A percentile compares a stretch with the other conserved stretches of the same genome.
These are phyloP conservation scores for Tachysurus vachellii DNA, from an alignment of 2,113 vertebrate species.

Conservation along the genomic window DNA sequence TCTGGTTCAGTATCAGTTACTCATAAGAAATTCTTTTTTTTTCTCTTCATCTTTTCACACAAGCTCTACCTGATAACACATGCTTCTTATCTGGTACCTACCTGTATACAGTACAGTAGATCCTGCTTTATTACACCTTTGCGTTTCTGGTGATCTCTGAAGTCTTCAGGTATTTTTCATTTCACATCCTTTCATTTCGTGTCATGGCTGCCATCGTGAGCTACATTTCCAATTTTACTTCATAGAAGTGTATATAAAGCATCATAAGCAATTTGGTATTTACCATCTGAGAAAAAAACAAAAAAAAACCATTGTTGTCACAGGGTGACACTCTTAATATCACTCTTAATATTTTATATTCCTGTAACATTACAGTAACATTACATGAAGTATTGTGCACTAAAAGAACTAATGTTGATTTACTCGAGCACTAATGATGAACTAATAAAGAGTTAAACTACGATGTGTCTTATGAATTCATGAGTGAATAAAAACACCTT, in stretches of 20 bases:
- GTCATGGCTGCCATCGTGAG: not conserved
- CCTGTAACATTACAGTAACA: too few relatives aligned
- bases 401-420: too few relatives aligned
- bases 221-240: not conserved
- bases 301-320: too few relatives aligned
- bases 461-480: too few relatives aligned
- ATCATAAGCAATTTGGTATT: not conserved
- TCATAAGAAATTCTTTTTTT: too few relatives aligned
- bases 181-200: not conserved
- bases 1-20: too few relatives aligned
- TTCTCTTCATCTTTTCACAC: not conserved
- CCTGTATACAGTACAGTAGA: not conserved
- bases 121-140: not conserved
- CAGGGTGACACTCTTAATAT: not conserved
- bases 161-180: not conserved
- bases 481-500: too few relatives aligned
- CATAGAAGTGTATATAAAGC: not conserved
- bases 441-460: too few relatives aligned
- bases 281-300: not conserved
- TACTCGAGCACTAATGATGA: too few relatives aligned
- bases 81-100: not conserved
- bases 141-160: not conserved
- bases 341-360: not conserved
- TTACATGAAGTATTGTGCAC: too few relatives aligned
- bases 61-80: not conserved